A percentile compares a stretch with the other conserved stretches of the same genome.
These are phyloP conservation scores for Hydrotaea diabolus DNA, from an alignment of 2,888 invertebrate genomes.

Conservation along the genomic window DNA sequence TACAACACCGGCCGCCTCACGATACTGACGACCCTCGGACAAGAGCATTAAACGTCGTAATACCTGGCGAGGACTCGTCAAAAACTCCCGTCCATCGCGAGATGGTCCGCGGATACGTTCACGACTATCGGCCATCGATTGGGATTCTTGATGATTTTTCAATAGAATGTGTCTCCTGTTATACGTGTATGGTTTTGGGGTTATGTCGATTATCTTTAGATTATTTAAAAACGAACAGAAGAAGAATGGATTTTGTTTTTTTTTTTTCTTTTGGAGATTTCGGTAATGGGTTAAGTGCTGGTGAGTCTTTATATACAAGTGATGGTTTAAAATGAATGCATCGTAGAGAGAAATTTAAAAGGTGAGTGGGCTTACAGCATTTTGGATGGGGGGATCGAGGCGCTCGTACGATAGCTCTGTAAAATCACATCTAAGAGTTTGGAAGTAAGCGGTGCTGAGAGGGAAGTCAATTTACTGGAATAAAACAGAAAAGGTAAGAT, in stretches of 20 bases:
- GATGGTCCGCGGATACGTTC: constrained; percentile 86
- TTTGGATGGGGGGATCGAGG: neutral
- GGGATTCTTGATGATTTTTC: constrained; percentile 76
- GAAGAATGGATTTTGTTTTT: neutral
- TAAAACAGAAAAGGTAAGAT: neutral
- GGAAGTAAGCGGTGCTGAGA: neutral
- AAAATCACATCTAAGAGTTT: neutral
- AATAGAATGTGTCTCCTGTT: constrained; percentile 75
- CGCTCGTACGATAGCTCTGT: neutral
- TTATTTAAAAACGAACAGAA: constrained; percentile 22
- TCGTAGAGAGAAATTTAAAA: neutral
- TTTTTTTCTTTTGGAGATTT: neutral
- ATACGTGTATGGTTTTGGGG: constrained; percentile 15
- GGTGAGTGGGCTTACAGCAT: constrained; percentile 34
- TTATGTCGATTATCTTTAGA: constrained; percentile 37
- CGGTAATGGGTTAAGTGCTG: constrained; percentile 44
- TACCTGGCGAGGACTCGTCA: constrained; percentile 86
- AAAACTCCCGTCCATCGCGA: constrained; percentile 83
- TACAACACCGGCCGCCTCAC: constrained; percentile 94
- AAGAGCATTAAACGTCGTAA: constrained; percentile 88
- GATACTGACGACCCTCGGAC: constrained; percentile 92
- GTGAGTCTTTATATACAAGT: constrained; percentile 62
- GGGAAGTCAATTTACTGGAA: neutral
- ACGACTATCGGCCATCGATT: constrained; percentile 86
- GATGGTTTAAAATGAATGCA: constrained; percentile 38